These are phyloP conservation scores for Drosophila putrida DNA, from an alignment of 2,888 invertebrate genomes.

Conservation along the genomic window DNA sequence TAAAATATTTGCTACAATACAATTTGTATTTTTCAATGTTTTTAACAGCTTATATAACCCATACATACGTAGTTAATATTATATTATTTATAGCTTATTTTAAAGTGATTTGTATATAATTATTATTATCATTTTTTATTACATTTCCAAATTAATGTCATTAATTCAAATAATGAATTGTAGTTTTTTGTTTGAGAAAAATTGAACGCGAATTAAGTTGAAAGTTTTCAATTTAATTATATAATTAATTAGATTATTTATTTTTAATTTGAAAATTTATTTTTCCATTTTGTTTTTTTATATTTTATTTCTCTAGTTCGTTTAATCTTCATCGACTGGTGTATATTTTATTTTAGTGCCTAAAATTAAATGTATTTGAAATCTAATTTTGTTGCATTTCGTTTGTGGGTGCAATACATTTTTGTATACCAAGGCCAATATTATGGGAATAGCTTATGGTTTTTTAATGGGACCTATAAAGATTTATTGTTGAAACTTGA, in stretches of 20 bases:
- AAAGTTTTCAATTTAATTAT: constrained; percentile 54
- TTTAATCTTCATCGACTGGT: constrained; percentile 28
- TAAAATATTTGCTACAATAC: constrained; percentile 80
- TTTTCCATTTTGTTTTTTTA: constrained; percentile 11
- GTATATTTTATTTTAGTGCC: constrained; percentile 73
- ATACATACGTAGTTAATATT: constrained; percentile 49
- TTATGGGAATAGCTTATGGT: constrained; percentile 36
- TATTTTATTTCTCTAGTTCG: constrained; percentile 28
- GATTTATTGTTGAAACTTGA: constrained; percentile 76
- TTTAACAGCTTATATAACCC: constrained; percentile 78
- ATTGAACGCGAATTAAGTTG: constrained; percentile 68
- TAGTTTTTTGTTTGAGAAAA: constrained; percentile 54
- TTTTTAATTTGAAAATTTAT: constrained; percentile 23
- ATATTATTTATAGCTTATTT: constrained; percentile 52
- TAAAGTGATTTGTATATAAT: constrained; percentile 62
- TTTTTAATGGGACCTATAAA: constrained; percentile 55
- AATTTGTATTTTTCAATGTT: constrained; percentile 70
- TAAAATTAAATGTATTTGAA: constrained; percentile 66
- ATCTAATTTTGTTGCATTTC: constrained; percentile 42
- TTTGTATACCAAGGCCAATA: constrained; percentile 48
- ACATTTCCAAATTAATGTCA: constrained; percentile 63
- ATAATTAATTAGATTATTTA: constrained; percentile 35
- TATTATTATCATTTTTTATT: constrained; percentile 70
- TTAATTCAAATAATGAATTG: constrained; percentile 45
- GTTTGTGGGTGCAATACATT: constrained; percentile 54